Evolutionary conservation across 2,113 vertebrate species (phyloP).

Genomic region (Tautogolabrus adspersus): DNA sequence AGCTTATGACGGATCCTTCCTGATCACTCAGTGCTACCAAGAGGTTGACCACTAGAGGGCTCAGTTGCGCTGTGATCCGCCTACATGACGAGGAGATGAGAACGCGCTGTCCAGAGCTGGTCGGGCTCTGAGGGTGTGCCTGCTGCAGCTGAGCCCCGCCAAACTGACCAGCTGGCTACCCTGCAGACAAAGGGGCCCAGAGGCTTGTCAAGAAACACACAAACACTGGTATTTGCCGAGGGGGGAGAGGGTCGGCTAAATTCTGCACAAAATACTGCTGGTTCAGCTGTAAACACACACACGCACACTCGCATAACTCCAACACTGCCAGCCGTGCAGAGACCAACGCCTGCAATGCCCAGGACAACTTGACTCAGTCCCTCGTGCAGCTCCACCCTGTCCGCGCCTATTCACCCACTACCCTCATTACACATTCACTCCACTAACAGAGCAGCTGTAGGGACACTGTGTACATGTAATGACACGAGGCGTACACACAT

Average conservation of each 20-base stretch:
- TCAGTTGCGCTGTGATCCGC: conserved; percentile 37
- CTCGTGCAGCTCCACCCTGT: conserved; percentile 38
- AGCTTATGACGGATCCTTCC: not conserved
- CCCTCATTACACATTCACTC: conserved; percentile 20
- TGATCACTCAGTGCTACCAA: conserved; percentile 4
- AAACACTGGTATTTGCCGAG: conserved; percentile 67
- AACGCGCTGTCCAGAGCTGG: not conserved
- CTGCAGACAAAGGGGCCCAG: conserved; percentile 67
- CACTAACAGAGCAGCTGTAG: conserved; percentile 21
- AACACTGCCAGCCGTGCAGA: conserved; percentile 36
- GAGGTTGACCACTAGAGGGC: conserved; percentile 71
- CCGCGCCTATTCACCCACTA: conserved; percentile 1
- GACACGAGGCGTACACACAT: not conserved
- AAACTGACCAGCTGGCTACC: conserved; percentile 67
- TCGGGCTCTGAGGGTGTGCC: conserved; percentile 44
- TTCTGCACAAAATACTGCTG: conserved; percentile 77
- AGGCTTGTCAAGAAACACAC: conserved; percentile 74
- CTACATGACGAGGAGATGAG: not conserved
- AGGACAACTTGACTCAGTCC: conserved; percentile 53
- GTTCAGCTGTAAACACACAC: conserved; percentile 63
- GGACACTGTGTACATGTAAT: not conserved
- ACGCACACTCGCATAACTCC: not conserved
- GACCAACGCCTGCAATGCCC: conserved; percentile 20
- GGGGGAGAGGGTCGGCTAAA: conserved; percentile 39
- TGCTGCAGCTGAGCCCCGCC: conserved; percentile 38